A percentile compares a stretch with the other conserved stretches of the same genome.
phyloP scores from a whole-genome alignment of 1,140 invertebrate genomes.

The Agrypnia vestita region DNA sequence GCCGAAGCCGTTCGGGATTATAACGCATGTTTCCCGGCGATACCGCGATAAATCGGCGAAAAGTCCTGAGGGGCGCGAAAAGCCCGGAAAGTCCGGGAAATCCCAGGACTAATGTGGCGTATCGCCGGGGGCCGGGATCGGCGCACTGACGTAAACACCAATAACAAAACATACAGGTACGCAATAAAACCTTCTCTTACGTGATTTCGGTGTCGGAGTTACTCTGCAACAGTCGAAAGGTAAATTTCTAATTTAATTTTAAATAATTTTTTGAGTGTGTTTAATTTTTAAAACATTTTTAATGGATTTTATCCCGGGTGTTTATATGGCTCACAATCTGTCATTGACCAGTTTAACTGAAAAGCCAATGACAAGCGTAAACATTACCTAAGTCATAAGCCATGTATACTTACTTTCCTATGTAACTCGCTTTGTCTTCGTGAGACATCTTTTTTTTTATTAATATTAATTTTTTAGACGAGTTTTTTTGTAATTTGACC shows the following conservation, averaged over 20 bases:
- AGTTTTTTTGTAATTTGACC: too few species aligned
- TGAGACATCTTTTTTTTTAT: too few species aligned
- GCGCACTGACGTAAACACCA: slow-evolving; percentile 33
- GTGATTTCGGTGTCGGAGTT: slow-evolving; percentile 1
- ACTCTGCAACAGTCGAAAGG: background rate
- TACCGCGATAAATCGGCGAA: slow-evolving; percentile 39
- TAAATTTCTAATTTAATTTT: background rate
- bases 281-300: too few species aligned
- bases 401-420: too few species aligned
- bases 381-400: too few species aligned
- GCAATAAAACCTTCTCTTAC: slow-evolving; percentile 40
- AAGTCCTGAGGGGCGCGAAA: slow-evolving; percentile 31
- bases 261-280: too few species aligned
- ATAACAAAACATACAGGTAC: slow-evolving; percentile 38
- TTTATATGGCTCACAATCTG: too few species aligned
- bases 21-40: slow-evolving; percentile 58
- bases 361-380: too few species aligned
- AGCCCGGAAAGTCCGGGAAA: slow-evolving; percentile 31
- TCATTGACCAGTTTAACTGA: too few species aligned
- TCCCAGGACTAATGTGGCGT: slow-evolving; percentile 41
- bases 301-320: too few species aligned
- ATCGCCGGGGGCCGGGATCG: slow-evolving; percentile 17
- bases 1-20: slow-evolving; percentile 50
- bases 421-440: too few species aligned
- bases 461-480: too few species aligned